Evolutionary conservation across 2,888 invertebrate species (phyloP).

Genomic region (Synanthedon vespiformis): DNA sequence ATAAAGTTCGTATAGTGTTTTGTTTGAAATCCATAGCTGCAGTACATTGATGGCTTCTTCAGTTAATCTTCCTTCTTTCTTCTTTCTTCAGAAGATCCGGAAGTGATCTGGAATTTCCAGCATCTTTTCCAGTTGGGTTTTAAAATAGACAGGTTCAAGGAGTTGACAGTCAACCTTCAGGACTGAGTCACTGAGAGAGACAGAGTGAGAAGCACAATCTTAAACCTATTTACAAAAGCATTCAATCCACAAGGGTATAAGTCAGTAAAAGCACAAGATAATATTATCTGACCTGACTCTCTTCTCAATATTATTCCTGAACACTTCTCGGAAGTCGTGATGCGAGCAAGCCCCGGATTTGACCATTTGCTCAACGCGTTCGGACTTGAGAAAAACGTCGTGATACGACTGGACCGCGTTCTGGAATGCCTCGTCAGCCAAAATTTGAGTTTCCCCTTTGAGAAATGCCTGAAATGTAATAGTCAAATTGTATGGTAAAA

Average conservation of each 20-base stretch:
- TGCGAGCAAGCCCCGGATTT: slow-evolving; percentile 98
- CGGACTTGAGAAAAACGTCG: slow-evolving; percentile 97
- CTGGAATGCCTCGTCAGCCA: slow-evolving; percentile 98
- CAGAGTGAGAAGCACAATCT: no score
- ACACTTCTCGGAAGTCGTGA: slow-evolving; percentile 97
- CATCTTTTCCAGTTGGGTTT: no score
- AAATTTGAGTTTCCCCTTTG: slow-evolving; percentile 98
- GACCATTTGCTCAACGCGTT: slow-evolving; percentile 96
- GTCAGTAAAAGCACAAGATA: slow-evolving; percentile 8
- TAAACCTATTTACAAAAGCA: no score
- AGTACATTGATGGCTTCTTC: no score
- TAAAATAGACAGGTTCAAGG: no score
- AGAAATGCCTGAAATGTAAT: slow-evolving; percentile 79
- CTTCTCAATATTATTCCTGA: slow-evolving; percentile 96
- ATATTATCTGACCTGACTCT: slow-evolving; percentile 78
- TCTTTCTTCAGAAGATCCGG: no score
- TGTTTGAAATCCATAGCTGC: no score
- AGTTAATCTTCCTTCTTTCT: no score
- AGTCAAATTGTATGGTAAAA: not conserved
- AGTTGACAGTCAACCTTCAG: no score
- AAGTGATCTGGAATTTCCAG: no score
- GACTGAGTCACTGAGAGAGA: no score
- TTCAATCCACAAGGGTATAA: not conserved
- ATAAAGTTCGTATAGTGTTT: no score
- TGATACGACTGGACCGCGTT: slow-evolving; percentile 97